A percentile compares a stretch with the other conserved stretches of the same genome.
Conservation (phyloP, 37 sponge, comb jelly and placozoan genomes). For the Mnemiopsis leidyi region DNA sequence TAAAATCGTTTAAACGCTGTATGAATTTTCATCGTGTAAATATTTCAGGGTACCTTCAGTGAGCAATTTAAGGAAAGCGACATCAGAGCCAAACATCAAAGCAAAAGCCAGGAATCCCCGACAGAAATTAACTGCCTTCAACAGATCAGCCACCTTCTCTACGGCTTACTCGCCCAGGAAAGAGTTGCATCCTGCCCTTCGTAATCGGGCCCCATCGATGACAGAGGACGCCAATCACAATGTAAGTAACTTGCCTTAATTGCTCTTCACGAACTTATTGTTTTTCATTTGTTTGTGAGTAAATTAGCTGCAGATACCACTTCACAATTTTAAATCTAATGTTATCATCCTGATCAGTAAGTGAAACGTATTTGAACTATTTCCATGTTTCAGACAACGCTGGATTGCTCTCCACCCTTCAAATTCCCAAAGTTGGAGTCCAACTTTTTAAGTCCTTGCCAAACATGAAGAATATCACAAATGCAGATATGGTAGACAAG, state of each 20-base stretch:
- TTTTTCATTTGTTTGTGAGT: too few species aligned
- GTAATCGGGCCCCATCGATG: not conserved
- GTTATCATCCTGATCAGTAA: not conserved
- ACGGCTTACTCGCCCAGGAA: not conserved
- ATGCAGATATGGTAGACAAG: slow-evolving; percentile 1
- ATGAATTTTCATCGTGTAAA: too few species aligned
- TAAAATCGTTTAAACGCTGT: too few species aligned
- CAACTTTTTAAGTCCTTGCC: slow-evolving; percentile 33
- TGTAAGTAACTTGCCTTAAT: not conserved
- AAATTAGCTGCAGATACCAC: too few species aligned
- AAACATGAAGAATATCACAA: slow-evolving; percentile 35
- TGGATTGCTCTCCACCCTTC: slow-evolving; percentile 26
- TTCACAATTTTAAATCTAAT: too few species aligned
- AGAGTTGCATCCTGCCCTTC: not conserved
- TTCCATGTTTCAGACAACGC: not conserved
- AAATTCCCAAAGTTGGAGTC: slow-evolving; percentile 48
- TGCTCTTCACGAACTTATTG: too few species aligned
- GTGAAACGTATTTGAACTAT: not conserved
- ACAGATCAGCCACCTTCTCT: not conserved
- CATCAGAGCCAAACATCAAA: slow-evolving; percentile 25
- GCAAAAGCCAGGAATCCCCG: not conserved
- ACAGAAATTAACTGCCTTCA: not conserved
- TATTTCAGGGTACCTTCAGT: not conserved
- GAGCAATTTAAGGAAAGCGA: slow-evolving; percentile 10
- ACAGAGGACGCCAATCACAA: not conserved